A percentile compares a stretch with the other conserved stretches of the same genome.
Conservation (phyloP, 2,888 invertebrate genomes). For the Epistrophe eligans region DNA sequence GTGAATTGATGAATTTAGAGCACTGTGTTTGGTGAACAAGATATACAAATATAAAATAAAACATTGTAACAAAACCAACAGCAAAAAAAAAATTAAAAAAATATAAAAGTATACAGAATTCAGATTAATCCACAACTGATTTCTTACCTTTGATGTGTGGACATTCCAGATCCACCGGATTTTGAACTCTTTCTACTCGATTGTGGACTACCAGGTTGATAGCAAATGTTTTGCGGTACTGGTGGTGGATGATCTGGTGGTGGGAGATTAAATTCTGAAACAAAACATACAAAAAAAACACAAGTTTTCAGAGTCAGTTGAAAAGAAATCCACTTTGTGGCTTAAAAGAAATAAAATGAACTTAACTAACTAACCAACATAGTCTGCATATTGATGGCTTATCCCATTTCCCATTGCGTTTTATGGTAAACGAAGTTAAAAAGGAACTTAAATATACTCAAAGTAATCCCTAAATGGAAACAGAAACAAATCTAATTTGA, state of each 20-base stretch:
- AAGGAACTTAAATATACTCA: slow-evolving; percentile 25
- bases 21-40: slow-evolving; percentile 77
- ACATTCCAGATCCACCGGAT: slow-evolving; percentile 83
- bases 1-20: slow-evolving; percentile 83
- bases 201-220: slow-evolving; percentile 83
- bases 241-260: slow-evolving; percentile 87
- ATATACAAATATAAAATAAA: slow-evolving; percentile 2
- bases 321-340: slow-evolving; percentile 49
- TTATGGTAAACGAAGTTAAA: slow-evolving; percentile 20
- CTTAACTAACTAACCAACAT: slow-evolving; percentile 18
- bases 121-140: not conserved
- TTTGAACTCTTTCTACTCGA: slow-evolving; percentile 83
- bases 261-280: slow-evolving; percentile 85
- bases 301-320: not conserved
- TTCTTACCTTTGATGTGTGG: slow-evolving; percentile 83
- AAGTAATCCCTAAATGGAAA: slow-evolving; percentile 46
- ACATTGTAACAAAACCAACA: slow-evolving; percentile 17
- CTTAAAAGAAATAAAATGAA: slow-evolving; percentile 16
- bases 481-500: slow-evolving; percentile 17
- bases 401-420: slow-evolving; percentile 32
- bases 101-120: not conserved
- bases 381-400: slow-evolving; percentile 2
- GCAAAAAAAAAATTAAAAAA: not conserved
- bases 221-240: slow-evolving; percentile 81
- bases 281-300: slow-evolving; percentile 20